A percentile compares a stretch with the other conserved stretches of the same genome.
Evolutionary conservation across 2,113 vertebrate genomes (phyloP).

Genomic region (Otolemur garnettii): DNA sequence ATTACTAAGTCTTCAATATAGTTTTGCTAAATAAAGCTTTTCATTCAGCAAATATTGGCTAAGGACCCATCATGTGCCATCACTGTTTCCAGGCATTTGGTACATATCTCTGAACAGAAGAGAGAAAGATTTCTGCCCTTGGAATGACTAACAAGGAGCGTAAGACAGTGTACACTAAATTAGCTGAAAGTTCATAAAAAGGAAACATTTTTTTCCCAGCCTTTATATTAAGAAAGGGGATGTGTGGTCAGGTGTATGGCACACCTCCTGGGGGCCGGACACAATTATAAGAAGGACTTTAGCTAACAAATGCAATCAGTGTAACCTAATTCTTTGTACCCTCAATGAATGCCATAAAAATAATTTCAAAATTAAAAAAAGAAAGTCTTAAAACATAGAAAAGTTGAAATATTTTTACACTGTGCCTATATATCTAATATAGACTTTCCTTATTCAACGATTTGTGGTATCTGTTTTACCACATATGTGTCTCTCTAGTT

Average conservation of each 20-base stretch:
- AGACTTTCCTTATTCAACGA: not conserved
- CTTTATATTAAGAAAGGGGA: not conserved
- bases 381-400: not conserved
- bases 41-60: not conserved
- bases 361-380: too few species aligned
- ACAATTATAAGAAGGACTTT: too few species aligned
- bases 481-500: not conserved
- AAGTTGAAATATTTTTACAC: not conserved
- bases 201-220: not conserved
- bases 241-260: too few species aligned
- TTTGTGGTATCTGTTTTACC: not conserved
- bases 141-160: not conserved
- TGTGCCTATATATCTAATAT: not conserved
- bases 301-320: too few species aligned
- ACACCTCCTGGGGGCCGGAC: too few species aligned
- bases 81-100: not conserved
- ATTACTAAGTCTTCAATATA: not conserved
- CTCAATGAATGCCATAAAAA: too few species aligned
- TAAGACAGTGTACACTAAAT: not conserved
- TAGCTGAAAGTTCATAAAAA: not conserved
- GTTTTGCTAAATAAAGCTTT: not conserved
- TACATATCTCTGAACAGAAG: not conserved
- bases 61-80: fast-evolving
- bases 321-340: too few species aligned
- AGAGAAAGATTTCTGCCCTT: not conserved